Percentiles rank a stretch among this genome's conserved stretches.
phyloP scores from a whole-genome alignment of 2,113 vertebrate genomes.

The Nothobranchius kuhntae region DNA sequence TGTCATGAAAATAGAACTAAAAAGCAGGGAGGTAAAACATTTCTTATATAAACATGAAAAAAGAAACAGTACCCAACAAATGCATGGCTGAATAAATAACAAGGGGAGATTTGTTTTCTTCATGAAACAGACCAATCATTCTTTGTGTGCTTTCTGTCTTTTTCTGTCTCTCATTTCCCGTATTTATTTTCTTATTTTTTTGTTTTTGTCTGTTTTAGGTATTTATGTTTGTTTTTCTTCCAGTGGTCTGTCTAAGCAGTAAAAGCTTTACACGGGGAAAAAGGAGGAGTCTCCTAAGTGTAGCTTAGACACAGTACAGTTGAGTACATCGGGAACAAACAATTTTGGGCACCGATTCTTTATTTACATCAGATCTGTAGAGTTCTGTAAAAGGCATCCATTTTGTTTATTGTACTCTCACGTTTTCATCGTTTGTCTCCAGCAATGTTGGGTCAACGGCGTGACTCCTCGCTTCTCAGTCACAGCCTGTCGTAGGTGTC shows the following conservation, averaged over 20 bases:
- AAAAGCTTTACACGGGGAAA: conserved; percentile 73
- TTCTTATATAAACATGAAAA: conserved; percentile 82
- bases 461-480: conserved; percentile 60
- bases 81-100: conserved; percentile 82
- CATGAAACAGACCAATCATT: conserved; percentile 74
- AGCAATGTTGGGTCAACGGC: conserved; percentile 44
- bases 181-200: conserved; percentile 16
- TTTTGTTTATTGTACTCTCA: conserved; percentile 78
- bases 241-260: conserved; percentile 67
- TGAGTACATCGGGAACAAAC: conserved; percentile 85
- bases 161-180: conserved; percentile 52
- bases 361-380: conserved; percentile 84
- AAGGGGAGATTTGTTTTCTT: conserved; percentile 62
- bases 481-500: conserved; percentile 73
- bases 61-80: conserved; percentile 83
- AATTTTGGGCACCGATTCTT: conserved; percentile 82
- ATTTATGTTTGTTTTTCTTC: conserved; percentile 20
- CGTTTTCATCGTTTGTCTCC: conserved; percentile 65
- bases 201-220: conserved; percentile 1
- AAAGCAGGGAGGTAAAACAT: conserved; percentile 73
- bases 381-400: conserved; percentile 86
- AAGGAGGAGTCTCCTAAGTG: conserved; percentile 70
- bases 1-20: conserved; percentile 80
- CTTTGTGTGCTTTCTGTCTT: conserved; percentile 69
- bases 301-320: conserved; percentile 82